Conservation (phyloP, 1,140 invertebrate species). For the Ceratitis capitata region DNA sequence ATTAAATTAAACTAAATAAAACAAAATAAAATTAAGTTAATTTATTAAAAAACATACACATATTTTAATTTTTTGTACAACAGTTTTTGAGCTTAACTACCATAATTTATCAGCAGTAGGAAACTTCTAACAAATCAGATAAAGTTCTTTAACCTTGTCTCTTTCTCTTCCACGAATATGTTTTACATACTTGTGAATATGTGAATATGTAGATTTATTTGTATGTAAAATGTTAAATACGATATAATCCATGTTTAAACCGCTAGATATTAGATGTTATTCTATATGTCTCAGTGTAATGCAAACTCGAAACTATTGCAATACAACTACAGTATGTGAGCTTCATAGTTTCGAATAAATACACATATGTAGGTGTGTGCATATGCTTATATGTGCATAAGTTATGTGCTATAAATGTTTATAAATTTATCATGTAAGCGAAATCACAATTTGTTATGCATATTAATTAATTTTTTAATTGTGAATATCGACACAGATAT, state of each 20-base stretch:
- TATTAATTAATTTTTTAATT: constrained; percentile 3
- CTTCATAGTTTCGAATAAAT: too few species aligned
- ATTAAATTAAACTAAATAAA: too few species aligned
- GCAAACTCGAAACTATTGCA: background rate
- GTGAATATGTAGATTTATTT: background rate
- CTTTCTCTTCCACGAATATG: too few species aligned
- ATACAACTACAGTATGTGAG: too few species aligned
- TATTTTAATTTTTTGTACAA: too few species aligned
- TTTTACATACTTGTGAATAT: background rate
- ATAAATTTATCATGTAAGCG: constrained; percentile 3
- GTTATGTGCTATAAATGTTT: background rate
- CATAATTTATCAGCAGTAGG: too few species aligned
- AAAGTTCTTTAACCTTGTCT: background rate
- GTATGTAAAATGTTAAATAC: background rate
- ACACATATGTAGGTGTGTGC: too few species aligned
- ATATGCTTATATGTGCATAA: background rate
- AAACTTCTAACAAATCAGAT: too few species aligned
- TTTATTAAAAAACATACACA: too few species aligned
- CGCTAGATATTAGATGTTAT: background rate
- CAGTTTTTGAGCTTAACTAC: too few species aligned
- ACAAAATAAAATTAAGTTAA: too few species aligned
- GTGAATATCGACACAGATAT: background rate
- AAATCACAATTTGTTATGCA: constrained; percentile 24
- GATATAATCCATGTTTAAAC: background rate
- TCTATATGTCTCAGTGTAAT: background rate